A percentile compares a stretch with the other conserved stretches of the same genome.
Conservation (phyloP, 1,140 invertebrate genomes). For the Acyrthosiphon pisum region DNA sequence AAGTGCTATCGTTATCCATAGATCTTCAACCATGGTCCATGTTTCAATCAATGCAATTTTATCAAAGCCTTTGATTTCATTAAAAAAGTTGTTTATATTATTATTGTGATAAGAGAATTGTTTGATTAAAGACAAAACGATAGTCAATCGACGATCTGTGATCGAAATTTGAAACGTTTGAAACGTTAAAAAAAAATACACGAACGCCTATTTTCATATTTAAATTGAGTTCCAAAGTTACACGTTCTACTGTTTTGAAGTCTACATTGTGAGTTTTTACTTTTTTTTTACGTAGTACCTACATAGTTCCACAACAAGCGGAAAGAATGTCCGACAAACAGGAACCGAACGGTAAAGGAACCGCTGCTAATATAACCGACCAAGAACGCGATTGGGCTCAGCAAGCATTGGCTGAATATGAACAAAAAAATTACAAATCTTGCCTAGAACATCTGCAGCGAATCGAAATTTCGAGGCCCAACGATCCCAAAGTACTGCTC, state of each 20-base stretch:
- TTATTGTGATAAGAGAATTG: too few species aligned
- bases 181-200: not conserved
- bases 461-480: slow-evolving; percentile 68
- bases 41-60: too few species aligned
- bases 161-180: not conserved
- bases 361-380: slow-evolving; percentile 63
- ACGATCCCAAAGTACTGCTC: slow-evolving; percentile 75
- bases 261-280: not conserved
- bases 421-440: slow-evolving; percentile 66
- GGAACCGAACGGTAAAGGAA: not conserved
- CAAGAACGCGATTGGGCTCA: slow-evolving; percentile 69
- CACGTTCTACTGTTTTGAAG: not conserved
- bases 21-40: too few species aligned
- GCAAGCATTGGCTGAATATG: slow-evolving; percentile 68
- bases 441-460: slow-evolving; percentile 70
- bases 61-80: too few species aligned
- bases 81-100: not conserved
- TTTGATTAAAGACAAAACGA: too few species aligned
- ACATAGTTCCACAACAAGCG: not conserved
- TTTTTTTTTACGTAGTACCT: not conserved
- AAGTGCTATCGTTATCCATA: too few species aligned
- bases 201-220: not conserved
- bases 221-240: not conserved
- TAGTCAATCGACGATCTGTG: not conserved
- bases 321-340: slow-evolving; percentile 31